phyloP scores from a whole-genome alignment of 2,797 vertebrate genomes.

The Spatula clypeata region DNA sequence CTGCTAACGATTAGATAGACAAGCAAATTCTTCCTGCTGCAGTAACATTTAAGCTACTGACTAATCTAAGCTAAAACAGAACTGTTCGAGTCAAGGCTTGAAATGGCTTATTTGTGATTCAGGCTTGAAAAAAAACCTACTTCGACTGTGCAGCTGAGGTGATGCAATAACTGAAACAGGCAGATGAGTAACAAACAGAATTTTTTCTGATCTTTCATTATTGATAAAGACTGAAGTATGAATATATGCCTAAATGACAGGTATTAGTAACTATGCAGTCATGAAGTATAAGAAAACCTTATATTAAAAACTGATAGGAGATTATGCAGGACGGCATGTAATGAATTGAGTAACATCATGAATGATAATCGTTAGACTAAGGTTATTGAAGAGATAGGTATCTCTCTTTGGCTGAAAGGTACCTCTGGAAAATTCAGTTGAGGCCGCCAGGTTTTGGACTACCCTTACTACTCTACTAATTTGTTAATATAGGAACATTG shows the following conservation, averaged over 20 bases:
- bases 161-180: not conserved
- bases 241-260: not conserved
- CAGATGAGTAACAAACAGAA: no score
- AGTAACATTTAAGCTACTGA: not conserved
- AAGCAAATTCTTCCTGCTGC: not conserved
- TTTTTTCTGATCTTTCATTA: fast-evolving
- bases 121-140: fast-evolving
- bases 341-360: not conserved
- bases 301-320: not conserved
- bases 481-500: not conserved
- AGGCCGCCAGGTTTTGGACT: not conserved
- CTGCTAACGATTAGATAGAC: not conserved
- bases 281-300: not conserved
- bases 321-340: not conserved
- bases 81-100: not conserved
- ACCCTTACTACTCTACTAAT: not conserved
- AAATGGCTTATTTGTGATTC: not conserved
- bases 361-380: not conserved
- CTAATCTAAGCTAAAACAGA: not conserved
- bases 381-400: not conserved
- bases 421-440: not conserved
- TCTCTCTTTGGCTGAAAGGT: not conserved
- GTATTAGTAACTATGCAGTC: not conserved
- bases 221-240: not conserved
- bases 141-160: not conserved